Conservation (phyloP, 2,888 invertebrate genomes). For the Drosophila nr. fundita region DNA sequence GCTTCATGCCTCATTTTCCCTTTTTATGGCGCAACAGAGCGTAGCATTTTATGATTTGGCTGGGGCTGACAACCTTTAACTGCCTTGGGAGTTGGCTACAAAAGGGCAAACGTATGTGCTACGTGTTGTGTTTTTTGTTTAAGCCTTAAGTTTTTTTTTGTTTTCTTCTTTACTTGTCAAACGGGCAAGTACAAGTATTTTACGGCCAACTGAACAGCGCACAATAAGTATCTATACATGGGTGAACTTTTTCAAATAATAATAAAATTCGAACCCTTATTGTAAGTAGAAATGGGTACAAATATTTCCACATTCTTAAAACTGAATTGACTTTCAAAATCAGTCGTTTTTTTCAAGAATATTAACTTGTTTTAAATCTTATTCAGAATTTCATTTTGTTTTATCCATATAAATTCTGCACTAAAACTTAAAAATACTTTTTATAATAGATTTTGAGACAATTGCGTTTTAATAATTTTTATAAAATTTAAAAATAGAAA, state of each 20-base stretch:
- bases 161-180: neutral
- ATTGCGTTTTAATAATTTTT: neutral
- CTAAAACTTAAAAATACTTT: rapidly evolving
- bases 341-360: neutral
- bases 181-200: neutral
- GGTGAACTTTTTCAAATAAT: neutral
- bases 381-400: neutral
- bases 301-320: neutral
- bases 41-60: conserved; percentile 19
- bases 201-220: neutral
- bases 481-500: neutral
- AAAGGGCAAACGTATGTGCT: neutral
- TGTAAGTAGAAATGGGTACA: neutral
- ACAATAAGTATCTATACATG: neutral
- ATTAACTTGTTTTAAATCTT: neutral
- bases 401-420: neutral
- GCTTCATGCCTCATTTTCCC: conserved; percentile 2
- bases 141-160: neutral
- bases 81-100: neutral
- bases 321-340: neutral
- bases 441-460: neutral
- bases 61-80: conserved; percentile 3
- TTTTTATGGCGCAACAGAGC: conserved; percentile 33
- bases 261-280: neutral
- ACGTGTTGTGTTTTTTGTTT: neutral